Percentiles rank a stretch among this genome's conserved stretches.
Evolutionary conservation across 2,888 invertebrate species (phyloP).

Genomic region (Tipula unca): DNA sequence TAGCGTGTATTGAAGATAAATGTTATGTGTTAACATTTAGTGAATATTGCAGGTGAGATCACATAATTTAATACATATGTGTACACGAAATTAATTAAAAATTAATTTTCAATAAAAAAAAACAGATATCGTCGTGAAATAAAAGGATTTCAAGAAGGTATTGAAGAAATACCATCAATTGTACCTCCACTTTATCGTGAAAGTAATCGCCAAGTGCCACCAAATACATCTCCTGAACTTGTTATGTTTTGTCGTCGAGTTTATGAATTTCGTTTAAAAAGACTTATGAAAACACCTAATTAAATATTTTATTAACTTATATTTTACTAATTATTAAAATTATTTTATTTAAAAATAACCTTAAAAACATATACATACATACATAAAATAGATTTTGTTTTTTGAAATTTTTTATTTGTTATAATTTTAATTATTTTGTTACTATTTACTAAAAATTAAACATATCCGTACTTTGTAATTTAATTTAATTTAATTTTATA

Average conservation of each 20-base stretch:
- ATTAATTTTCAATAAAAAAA: not conserved
- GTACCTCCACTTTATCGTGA: conserved; percentile 61
- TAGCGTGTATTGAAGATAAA: conserved; percentile 96
- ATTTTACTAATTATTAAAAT: not conserved
- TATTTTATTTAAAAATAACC: not conserved
- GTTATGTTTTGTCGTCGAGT: conserved; percentile 92
- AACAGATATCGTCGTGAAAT: conserved; percentile 78
- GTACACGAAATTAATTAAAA: conserved; percentile 4
- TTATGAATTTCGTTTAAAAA: conserved; percentile 87
- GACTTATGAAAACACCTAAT: conserved; percentile 34
- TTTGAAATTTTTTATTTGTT: not conserved
- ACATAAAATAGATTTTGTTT: not conserved
- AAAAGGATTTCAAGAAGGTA: conserved; percentile 67
- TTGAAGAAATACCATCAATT: conserved; percentile 58
- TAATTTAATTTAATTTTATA: not conserved
- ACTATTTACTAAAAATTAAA: not conserved
- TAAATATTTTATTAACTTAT: not conserved
- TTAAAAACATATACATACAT: not conserved
- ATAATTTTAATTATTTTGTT: conserved; percentile 18
- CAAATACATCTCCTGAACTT: conserved; percentile 65
- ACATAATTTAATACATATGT: not conserved
- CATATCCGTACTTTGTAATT: conserved; percentile 15
- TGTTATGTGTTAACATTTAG: conserved; percentile 93
- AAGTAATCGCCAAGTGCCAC: conserved; percentile 46
- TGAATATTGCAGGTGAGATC: conserved; percentile 84